These are phyloP conservation scores for Tokudaia muenninki DNA, from an alignment of 2,797 vertebrate genomes.

Conservation along the genomic window DNA sequence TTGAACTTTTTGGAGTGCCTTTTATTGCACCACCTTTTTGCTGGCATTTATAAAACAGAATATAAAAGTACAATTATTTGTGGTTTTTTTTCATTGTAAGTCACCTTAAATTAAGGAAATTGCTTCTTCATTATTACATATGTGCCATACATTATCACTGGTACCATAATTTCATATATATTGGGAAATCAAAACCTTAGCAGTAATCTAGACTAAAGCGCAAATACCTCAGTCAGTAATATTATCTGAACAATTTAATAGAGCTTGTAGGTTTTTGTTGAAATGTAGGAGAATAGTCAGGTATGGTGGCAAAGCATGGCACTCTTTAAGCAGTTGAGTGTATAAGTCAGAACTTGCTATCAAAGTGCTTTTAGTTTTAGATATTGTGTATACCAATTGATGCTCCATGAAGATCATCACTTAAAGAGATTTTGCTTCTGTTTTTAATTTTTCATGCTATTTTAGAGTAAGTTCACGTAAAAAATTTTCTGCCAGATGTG, in stretches of 20 bases:
- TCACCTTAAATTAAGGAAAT: constrained; percentile 14
- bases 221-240: not conserved
- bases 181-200: constrained; percentile 39
- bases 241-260: not conserved
- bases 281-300: constrained; percentile 1
- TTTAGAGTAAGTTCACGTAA: constrained; percentile 39
- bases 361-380: not conserved
- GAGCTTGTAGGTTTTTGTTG: not conserved
- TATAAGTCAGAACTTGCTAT: constrained; percentile 6
- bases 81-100: constrained; percentile 26
- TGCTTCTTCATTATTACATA: not conserved
- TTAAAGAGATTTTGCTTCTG: not conserved
- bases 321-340: not conserved
- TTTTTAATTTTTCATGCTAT: constrained; percentile 49
- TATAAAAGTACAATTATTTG: constrained; percentile 52
- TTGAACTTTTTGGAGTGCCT: not conserved
- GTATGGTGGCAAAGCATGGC: not conserved
- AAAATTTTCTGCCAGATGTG: constrained; percentile 12
- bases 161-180: constrained; percentile 44
- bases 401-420: not conserved
- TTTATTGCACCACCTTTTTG: not conserved
- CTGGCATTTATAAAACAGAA: constrained; percentile 22
- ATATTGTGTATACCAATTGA: not conserved
- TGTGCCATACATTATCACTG: not conserved
- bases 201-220: not conserved